Percentiles rank a stretch among this genome's conserved stretches.
Evolutionary conservation across 2,888 invertebrate species (phyloP).

Genomic region (Caenorhabditis sulstoni): DNA sequence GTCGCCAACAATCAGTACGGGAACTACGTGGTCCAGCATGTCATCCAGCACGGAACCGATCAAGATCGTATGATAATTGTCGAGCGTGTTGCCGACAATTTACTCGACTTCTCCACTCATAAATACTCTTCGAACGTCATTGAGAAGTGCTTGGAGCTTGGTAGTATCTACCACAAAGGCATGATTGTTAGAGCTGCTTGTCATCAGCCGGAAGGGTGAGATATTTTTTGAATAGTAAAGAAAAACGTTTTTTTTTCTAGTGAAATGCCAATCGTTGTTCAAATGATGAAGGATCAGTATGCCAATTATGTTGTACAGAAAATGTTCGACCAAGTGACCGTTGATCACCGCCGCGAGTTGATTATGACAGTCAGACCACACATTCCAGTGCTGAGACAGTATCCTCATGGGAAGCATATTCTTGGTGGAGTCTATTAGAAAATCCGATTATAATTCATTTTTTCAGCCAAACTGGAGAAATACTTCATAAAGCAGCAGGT

Average conservation of each 20-base stretch:
- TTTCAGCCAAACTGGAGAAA: slow-evolving; percentile 78
- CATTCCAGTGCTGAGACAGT: slow-evolving; percentile 94
- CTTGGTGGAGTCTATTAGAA: slow-evolving; percentile 63
- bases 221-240: slow-evolving; percentile 11
- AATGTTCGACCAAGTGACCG: slow-evolving; percentile 97
- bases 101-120: slow-evolving; percentile 94
- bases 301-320: slow-evolving; percentile 99
- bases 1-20: slow-evolving; percentile 81
- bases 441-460: background rate
- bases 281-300: slow-evolving; percentile 97
- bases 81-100: slow-evolving; percentile 83
- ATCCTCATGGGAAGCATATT: slow-evolving; percentile 87
- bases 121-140: slow-evolving; percentile 99
- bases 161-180: slow-evolving; percentile 93
- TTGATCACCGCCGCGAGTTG: slow-evolving; percentile 88
- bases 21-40: slow-evolving; percentile 98
- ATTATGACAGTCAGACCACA: slow-evolving; percentile 98
- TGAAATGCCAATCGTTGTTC: slow-evolving; percentile 80
- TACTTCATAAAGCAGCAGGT: slow-evolving; percentile 74
- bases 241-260: too few relatives aligned
- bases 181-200: slow-evolving; percentile 96
- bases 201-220: slow-evolving; percentile 66
- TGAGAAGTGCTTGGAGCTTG: slow-evolving; percentile 98
- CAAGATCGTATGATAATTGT: slow-evolving; percentile 97
- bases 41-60: slow-evolving; percentile 94